Conservation (phyloP, 2,888 invertebrate species). For the Muscina levida region DNA sequence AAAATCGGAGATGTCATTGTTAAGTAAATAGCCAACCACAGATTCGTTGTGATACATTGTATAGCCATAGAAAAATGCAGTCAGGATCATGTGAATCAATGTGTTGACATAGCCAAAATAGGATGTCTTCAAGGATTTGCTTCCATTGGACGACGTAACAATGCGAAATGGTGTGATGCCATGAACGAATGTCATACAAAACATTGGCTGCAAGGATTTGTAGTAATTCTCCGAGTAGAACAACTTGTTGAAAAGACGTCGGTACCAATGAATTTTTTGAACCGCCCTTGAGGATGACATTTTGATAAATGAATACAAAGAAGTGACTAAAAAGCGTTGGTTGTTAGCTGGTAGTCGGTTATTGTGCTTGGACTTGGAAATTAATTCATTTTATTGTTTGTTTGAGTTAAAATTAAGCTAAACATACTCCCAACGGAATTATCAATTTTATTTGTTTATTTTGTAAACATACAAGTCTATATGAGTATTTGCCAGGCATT, state of each 20-base stretch:
- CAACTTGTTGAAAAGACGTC: conserved; percentile 42
- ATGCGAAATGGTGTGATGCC: conserved; percentile 66
- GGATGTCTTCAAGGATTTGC: conserved; percentile 47
- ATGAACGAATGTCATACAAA: conserved; percentile 57
- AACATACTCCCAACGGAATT: no score
- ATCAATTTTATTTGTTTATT: no score
- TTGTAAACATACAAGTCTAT: no score
- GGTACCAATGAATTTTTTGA: conserved; percentile 3
- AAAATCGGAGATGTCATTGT: conserved; percentile 60
- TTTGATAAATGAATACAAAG: conserved; percentile 17
- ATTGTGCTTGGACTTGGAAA: no score
- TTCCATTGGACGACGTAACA: conserved; percentile 46
- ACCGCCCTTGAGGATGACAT: conserved; percentile 28
- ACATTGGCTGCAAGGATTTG: conserved; percentile 64
- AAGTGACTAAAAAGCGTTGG: no score
- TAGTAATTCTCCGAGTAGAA: conserved; percentile 60
- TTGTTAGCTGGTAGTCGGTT: no score
- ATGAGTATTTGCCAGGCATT: no score
- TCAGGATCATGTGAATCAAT: conserved; percentile 32
- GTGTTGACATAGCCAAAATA: conserved; percentile 58
- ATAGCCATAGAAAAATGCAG: conserved; percentile 53
- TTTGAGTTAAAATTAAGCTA: no score
- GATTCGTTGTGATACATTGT: conserved; percentile 60
- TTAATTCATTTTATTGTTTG: no score
- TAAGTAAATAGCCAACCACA: conserved; percentile 66